Conservation (phyloP, 2,888 invertebrate genomes). For the Sinodicranocentrus sp. region DNA sequence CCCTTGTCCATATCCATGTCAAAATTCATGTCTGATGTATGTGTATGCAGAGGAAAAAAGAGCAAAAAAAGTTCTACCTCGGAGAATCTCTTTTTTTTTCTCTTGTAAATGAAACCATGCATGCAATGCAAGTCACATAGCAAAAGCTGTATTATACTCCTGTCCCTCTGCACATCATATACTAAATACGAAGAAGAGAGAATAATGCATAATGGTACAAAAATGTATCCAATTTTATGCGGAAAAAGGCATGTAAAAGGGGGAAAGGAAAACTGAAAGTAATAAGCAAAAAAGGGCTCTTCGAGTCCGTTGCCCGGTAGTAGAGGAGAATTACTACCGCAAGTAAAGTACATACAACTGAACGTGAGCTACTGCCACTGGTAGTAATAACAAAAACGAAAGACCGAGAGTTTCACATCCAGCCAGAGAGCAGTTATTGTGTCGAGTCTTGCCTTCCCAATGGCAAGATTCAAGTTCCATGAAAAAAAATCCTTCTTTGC, state of each 20-base stretch:
- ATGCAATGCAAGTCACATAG: slow-evolving; percentile 30
- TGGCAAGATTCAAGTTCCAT: slow-evolving; percentile 29
- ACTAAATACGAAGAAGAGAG: background rate
- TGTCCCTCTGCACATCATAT: slow-evolving; percentile 12
- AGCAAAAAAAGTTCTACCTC: slow-evolving; percentile 3
- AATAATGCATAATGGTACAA: background rate
- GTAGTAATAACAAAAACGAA: slow-evolving; percentile 15
- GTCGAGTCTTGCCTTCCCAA: background rate
- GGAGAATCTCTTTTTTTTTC: slow-evolving; percentile 40
- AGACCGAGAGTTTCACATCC: slow-evolving; percentile 4
- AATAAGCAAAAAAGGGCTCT: slow-evolving; percentile 47
- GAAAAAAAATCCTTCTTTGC: slow-evolving; percentile 9
- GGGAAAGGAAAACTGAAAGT: slow-evolving; percentile 37
- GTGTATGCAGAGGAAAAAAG: slow-evolving; percentile 1
- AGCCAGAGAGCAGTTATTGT: background rate
- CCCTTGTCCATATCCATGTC: slow-evolving; percentile 16
- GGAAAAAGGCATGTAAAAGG: slow-evolving; percentile 27
- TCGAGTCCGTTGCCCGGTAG: slow-evolving; percentile 16
- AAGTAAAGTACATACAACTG: background rate
- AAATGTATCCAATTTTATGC: slow-evolving; percentile 41
- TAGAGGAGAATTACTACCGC: slow-evolving; percentile 10
- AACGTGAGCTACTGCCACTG: background rate
- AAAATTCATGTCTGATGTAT: slow-evolving; percentile 1
- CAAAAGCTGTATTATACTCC: background rate
- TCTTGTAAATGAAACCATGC: slow-evolving; percentile 32